Percentiles rank a stretch among this genome's conserved stretches.
phyloP scores from a whole-genome alignment of 2,888 invertebrate species.

The Apamea epomidion region DNA sequence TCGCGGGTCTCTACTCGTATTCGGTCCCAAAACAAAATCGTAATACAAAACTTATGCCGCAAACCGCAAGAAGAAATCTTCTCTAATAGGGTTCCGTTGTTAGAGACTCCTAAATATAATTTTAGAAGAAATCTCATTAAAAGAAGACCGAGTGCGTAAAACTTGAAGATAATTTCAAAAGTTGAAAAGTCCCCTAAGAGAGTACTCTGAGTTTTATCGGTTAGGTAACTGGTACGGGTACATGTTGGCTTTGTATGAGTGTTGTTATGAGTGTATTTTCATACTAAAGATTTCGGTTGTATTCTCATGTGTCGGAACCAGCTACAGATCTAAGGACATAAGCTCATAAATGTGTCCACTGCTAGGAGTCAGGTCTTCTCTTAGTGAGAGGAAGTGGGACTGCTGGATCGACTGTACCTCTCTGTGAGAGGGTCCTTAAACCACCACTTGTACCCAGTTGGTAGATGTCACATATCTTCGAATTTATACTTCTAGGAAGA shows the following conservation, averaged over 20 bases:
- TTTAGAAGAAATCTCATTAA: slow-evolving; percentile 69
- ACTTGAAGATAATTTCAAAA: slow-evolving; percentile 65
- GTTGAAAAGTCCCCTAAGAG: slow-evolving; percentile 65
- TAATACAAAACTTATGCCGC: slow-evolving; percentile 52
- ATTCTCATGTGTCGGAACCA: neutral
- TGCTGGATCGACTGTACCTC: too few relatives aligned
- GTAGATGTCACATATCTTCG: neutral
- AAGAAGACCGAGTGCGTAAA: slow-evolving; percentile 66
- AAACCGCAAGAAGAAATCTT: slow-evolving; percentile 49
- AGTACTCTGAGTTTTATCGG: slow-evolving; percentile 57
- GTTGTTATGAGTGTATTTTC: slow-evolving; percentile 1
- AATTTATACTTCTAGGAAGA: neutral
- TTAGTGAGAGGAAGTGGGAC: too few relatives aligned
- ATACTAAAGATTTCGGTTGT: neutral
- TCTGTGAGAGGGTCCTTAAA: neutral
- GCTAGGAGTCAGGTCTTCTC: neutral
- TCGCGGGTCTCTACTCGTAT: slow-evolving; percentile 11
- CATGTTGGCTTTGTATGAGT: slow-evolving; percentile 42
- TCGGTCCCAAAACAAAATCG: slow-evolving; percentile 35
- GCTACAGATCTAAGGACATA: neutral
- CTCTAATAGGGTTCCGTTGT: slow-evolving; percentile 63
- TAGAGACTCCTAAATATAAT: slow-evolving; percentile 61
- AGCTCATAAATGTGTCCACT: too few relatives aligned
- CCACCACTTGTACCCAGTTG: neutral
- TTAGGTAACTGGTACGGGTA: slow-evolving; percentile 53